Base-by-base conservation (phyloP, 2,888 invertebrate species). In the Pediacus dermestoides region DNA sequence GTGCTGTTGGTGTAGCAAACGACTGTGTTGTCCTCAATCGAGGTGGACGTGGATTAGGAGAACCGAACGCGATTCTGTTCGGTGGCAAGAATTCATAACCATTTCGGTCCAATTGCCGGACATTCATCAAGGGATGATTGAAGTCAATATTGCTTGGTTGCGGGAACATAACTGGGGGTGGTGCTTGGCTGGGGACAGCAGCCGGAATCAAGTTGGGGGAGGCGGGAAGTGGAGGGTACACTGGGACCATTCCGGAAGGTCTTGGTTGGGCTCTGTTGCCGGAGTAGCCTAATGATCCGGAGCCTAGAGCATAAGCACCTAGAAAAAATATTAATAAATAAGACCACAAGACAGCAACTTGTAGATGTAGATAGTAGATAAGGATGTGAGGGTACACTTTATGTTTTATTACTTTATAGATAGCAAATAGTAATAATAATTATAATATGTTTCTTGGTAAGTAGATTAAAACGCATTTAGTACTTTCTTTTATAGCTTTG, bases 241-340 rank as follows among this genome's bases (percentile, higher is more conserved):
- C 42, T 2, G 62, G 60, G 4, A 55, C 48, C 7, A 26, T 55
- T 4, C 45, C 44, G n/a, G 52, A 53, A 1, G 60, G 54, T 16
- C 62, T 47, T 4, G 62, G 56, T 34, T 58, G 57, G 3, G 53
- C 47, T 14, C 63, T 44, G 23, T 39, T 52, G 25, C 53, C 52
- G 2, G 61, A 64, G 40, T 66, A 68, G n/a, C 66, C 67, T 14
- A 68, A 45, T 1, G 63, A 60, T 11, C 68, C 68, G 2, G 67
- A 66, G 11, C 68, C 68, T 6, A 68, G 33, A n/a, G 64, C 65
- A 41, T 59, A 65, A 1, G 58, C 58, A 16, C 68, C 58, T 58
- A 39, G 37, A 52, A 52, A n/a, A n/a, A n/a, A n/a, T n/a, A n/a
- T n/a, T n/a, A n/a, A n/a, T n/a, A n/a, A n/a, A n/a, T n/a, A n/a